Evolutionary conservation across 2,797 vertebrate genomes (phyloP).

Genomic region (Rhabdomys pumilio): DNA sequence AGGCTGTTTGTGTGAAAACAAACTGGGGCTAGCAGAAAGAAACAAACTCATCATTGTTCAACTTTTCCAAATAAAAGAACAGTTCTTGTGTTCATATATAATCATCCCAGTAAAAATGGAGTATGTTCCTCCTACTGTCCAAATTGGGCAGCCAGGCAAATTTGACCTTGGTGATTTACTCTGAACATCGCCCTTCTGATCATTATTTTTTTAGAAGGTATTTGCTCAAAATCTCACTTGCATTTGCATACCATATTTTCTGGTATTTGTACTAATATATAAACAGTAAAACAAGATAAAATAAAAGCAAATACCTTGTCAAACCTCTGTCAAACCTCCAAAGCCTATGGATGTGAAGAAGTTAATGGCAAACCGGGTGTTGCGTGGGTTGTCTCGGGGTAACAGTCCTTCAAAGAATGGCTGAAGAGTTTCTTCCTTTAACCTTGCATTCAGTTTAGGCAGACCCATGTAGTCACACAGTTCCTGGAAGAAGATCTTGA

Average conservation of each 20-base stretch:
- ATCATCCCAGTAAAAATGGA: neutral
- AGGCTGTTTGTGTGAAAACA: neutral
- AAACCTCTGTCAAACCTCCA: neutral
- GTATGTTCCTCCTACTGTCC: neutral
- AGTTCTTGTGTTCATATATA: neutral
- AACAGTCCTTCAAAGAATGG: constrained; percentile 97
- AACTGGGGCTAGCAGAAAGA: constrained; percentile 24
- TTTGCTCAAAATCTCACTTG: constrained; percentile 49
- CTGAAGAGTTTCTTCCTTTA: constrained; percentile 96
- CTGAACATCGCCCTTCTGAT: neutral
- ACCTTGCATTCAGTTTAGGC: constrained; percentile 96
- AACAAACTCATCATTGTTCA: constrained; percentile 32
- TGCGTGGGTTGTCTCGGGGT: constrained; percentile 96
- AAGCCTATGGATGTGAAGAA: too few relatives aligned
- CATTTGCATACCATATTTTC: constrained; percentile 20
- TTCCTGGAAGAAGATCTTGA: constrained; percentile 99
- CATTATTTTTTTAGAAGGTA: neutral
- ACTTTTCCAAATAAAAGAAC: neutral
- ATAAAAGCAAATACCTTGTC: constrained; percentile 21
- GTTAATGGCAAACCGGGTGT: too few relatives aligned
- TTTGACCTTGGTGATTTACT: neutral
- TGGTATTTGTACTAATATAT: neutral
- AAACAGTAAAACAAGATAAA: constrained; percentile 49
- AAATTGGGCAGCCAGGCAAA: neutral
- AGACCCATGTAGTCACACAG: constrained; percentile 99